Evolutionary conservation across 2,888 invertebrate species (phyloP), one percentile per base, ranked within the genome.

Genomic region (Catocala nupta): DNA sequence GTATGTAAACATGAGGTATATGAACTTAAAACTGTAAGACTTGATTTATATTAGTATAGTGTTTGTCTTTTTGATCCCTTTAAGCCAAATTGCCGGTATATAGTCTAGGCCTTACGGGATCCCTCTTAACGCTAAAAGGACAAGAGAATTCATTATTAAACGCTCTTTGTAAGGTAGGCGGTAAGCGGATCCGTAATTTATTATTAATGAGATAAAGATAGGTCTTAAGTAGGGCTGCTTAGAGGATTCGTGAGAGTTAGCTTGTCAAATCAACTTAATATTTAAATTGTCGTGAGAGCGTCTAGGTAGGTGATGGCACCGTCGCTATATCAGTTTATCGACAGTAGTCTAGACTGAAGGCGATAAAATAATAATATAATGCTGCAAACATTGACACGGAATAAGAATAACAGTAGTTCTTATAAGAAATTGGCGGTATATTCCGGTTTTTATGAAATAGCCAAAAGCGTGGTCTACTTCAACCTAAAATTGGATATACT

Each of bases 151-250:
- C 63, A 77, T 76, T 74, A 77, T 72, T 76, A 74, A 78, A 63
- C 65, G 61, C 72, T 63, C 76, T 72, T 70, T 71, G 69, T 68
- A 63, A 74, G 72, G 65, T 69, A 72, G 64, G 65, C 60, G 67
- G 68, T 68, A 72, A 78, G 62, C 65, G 70, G 66, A 74, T 70
- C 68, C 62, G 66, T 73, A 74, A 74, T 75, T 66, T 76, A 76
- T 72, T 74, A 77, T 75, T 75, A 73, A 77, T 73, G 78, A 73
- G 77, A 71, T 72, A 73, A 76, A 75, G 69, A 78, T 69, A 72
- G 71, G 72, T 73, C 65, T 65, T 71, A 70, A 70, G 71, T 68
- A 71, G 62, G 61, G 63, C 70, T 51, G 58, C 59, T 59, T 62
- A 47, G 56, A 57, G 57, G 64, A 57, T 16, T 51, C 10, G 52